These are phyloP conservation scores for Ectropis grisescens DNA, from an alignment of 1,140 invertebrate genomes.

Conservation along the genomic window DNA sequence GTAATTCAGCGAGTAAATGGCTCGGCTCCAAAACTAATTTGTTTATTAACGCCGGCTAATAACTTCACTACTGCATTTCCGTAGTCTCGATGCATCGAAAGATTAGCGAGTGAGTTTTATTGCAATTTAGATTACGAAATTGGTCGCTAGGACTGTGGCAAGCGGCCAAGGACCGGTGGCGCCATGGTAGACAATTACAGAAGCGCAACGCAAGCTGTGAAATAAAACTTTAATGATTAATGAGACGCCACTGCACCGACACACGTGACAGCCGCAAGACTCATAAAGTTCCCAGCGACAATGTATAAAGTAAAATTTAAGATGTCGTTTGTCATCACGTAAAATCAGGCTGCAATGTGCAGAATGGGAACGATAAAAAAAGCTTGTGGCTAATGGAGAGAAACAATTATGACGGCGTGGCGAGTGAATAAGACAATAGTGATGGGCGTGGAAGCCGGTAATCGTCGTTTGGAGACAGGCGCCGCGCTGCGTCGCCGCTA, in stretches of 20 bases:
- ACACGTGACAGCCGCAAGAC: neutral
- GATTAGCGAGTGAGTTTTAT: constrained; percentile 19
- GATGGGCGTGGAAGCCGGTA: constrained; percentile 28
- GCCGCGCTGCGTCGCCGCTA: constrained; percentile 11
- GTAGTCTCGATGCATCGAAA: constrained; percentile 14
- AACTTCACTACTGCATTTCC: constrained; percentile 8
- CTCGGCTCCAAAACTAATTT: constrained; percentile 17
- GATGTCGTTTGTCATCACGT: too few relatives aligned
- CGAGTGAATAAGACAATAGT: constrained; percentile 44
- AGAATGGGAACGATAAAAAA: too few relatives aligned
- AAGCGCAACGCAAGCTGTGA: constrained; percentile 35
- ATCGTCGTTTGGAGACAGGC: constrained; percentile 32
- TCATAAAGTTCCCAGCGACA: constrained; percentile 7
- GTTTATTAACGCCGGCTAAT: constrained; percentile 5
- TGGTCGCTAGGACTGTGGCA: constrained; percentile 37
- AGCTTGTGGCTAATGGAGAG: constrained; percentile 4
- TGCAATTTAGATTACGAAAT: constrained; percentile 27
- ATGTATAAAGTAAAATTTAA: neutral
- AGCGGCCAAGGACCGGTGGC: constrained; percentile 41
- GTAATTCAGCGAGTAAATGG: constrained; percentile 21
- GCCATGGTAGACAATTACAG: constrained; percentile 44
- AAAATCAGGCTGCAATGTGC: too few relatives aligned
- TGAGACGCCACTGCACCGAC: constrained; percentile 22
- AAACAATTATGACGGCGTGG: constrained; percentile 31
- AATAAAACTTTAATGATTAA: constrained; percentile 45